phyloP scores from a whole-genome alignment of 2,797 vertebrate genomes.

The Crocidura indochinensis region DNA sequence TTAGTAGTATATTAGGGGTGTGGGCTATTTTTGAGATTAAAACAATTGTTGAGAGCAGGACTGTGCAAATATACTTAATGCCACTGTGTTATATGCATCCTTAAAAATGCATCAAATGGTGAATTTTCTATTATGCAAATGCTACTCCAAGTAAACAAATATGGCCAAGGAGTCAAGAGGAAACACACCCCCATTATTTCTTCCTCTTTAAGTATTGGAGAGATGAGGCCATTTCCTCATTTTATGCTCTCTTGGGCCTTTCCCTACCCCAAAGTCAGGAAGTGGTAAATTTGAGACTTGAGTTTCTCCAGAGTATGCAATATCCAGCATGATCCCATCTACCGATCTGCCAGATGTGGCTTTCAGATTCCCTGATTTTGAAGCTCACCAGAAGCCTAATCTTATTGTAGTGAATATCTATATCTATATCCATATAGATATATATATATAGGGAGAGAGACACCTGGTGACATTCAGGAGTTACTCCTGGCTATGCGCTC shows the following conservation, averaged over 20 bases:
- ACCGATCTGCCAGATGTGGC: not conserved
- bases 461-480: no score
- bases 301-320: not conserved
- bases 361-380: not conserved
- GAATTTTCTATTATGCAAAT: slow-evolving; percentile 31
- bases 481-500: no score
- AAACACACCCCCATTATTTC: not conserved
- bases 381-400: not conserved
- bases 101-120: slow-evolving; percentile 11
- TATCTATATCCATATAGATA: no score
- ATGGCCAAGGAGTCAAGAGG: not conserved
- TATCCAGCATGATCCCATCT: not conserved
- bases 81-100: not conserved
- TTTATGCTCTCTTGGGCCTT: not conserved
- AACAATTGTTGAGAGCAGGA: not conserved
- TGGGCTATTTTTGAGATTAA: not conserved
- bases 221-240: not conserved
- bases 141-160: slow-evolving; percentile 9
- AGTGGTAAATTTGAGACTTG: not conserved
- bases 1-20: not conserved
- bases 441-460: no score
- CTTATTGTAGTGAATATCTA: not conserved
- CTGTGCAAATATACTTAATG: slow-evolving; percentile 29
- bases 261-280: not conserved
- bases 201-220: slow-evolving; percentile 10